Evolutionary conservation across 2,888 invertebrate genomes (phyloP), one percentile per base, ranked within the genome.

Genomic region (Caenorhabditis doughertyi): DNA sequence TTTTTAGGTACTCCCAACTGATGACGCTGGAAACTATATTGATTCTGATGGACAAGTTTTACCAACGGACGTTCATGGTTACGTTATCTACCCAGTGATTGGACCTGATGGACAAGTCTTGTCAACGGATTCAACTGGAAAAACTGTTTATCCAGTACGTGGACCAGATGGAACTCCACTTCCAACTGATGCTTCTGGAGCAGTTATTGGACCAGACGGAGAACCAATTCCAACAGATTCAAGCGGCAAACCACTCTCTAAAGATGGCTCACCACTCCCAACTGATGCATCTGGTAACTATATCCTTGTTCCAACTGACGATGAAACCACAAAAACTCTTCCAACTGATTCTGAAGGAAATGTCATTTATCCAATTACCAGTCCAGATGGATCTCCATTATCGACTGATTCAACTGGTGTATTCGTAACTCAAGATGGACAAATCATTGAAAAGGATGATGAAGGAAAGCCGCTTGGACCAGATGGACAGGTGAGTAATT

Each of bases 271-370:
- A 16, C 27, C 53, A 44, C 29, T 87, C 5, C 79, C 84, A 27
- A 86, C 84, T 23, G 87, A 89, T 72, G 55, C 62, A n/a, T 42
- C 65, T 56, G 86, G 88, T 29, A 79, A 85, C 42, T 84, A 79
- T 44, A 51, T 82, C 13, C 39, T 67, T 11, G 53, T 67, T 35
- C 65, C 77, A 47, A 35, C 87, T 16, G 86, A 87, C n/a, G n/a
- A n/a, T n/a, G n/a, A n/a, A n/a, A n/a, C n/a, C n/a, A n/a, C n/a
- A n/a, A n/a, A n/a, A n/a, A n/a, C n/a, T 53, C 77, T 81, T 9
- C 83, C 83, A 21, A 77, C 84, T 9, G 84, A 84, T 47, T 32
- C 64, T 67, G 29, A 80, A 68, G 82, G 84, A 21, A 60, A 64
- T 39, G 64, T 73, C n/a, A 68, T 87, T 32, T 65, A 74, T 25